Base-by-base conservation (phyloP, 2,888 invertebrate genomes). In the Troilus luridus region DNA sequence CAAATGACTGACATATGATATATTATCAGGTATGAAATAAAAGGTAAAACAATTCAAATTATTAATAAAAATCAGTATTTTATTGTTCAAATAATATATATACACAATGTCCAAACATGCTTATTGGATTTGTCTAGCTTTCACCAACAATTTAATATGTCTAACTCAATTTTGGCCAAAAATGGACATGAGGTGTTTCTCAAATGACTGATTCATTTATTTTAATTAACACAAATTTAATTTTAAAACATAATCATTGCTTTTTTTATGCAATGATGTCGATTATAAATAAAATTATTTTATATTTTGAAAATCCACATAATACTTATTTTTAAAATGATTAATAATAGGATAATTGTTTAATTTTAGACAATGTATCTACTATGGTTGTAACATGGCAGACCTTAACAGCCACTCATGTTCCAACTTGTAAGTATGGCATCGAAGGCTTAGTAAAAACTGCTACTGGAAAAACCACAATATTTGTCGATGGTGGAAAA, bases 301-400 rank as follows among this genome's bases (percentile, higher is more conserved):
- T 41, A 41, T 41, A 41, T 41, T 41, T 41, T 41, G 41, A 41
- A 41, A 41, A 41, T 41, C 2, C 41, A 41, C 41, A 41, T 41
- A 3, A 41, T 41, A 41, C 21, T 64, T 60, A 19, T 17, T n/a
- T n/a, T 64, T n/a, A 67, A 64, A n/a, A 24, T 6, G 9, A 67
- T 11, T 64, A 7, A 67, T 67, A 17, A 19, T 41, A 41, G 41
- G 14, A 85, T 64, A 12, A 67, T 81, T 77, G n/a, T 59, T 56
- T 90, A 91, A 91, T 94, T 94, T 81, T 94, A 97, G 96, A 96
- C 92, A 95, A 95, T 93, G 94, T 95, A 89, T 95, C 95, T 92
- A 96, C 97, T 93, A 96, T 98, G 92, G 96, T 97, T 59, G 96
- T 97, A 60, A 98, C 98, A 92, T 98, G 98, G 98, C 96, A 96